phyloP scores from a whole-genome alignment of 2,113 vertebrate genomes.

The Sclerurus mexicanus region DNA sequence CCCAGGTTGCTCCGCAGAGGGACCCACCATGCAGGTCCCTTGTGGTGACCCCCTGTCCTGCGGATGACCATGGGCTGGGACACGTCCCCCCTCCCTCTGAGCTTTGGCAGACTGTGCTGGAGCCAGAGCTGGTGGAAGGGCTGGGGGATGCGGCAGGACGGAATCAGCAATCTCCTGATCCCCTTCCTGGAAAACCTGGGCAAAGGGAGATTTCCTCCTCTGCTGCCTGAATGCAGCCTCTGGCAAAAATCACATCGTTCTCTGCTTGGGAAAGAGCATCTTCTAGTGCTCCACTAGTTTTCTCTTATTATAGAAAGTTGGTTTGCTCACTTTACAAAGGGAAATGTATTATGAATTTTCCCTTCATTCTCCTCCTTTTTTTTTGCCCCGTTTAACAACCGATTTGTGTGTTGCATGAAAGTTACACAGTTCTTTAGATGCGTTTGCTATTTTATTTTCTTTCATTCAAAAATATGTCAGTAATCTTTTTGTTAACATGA shows the following conservation, averaged over 20 bases:
- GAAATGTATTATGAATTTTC: slow-evolving; percentile 72
- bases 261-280: background rate
- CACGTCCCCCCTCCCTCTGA: accelerated
- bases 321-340: slow-evolving; percentile 72
- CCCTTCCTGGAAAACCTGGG: background rate
- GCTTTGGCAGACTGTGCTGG: background rate
- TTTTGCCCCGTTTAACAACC: slow-evolving; percentile 70
- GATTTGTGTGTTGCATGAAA: slow-evolving; percentile 80
- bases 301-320: slow-evolving; percentile 60
- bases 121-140: background rate
- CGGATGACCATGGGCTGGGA: background rate
- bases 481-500: slow-evolving; percentile 87
- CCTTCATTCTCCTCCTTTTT: slow-evolving; percentile 69
- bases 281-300: slow-evolving; percentile 12
- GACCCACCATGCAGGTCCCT: background rate
- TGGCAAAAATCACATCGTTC: background rate
- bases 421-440: slow-evolving; percentile 79
- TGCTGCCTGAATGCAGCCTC: background rate
- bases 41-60: accelerated
- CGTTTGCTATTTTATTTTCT: slow-evolving; percentile 82
- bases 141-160: accelerated
- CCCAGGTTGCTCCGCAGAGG: accelerated
- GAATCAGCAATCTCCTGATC: background rate
- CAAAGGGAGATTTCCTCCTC: background rate
- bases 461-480: slow-evolving; percentile 83